Conservation (phyloP, 2,113 vertebrate genomes). For the Ptilonorhynchus violaceus region DNA sequence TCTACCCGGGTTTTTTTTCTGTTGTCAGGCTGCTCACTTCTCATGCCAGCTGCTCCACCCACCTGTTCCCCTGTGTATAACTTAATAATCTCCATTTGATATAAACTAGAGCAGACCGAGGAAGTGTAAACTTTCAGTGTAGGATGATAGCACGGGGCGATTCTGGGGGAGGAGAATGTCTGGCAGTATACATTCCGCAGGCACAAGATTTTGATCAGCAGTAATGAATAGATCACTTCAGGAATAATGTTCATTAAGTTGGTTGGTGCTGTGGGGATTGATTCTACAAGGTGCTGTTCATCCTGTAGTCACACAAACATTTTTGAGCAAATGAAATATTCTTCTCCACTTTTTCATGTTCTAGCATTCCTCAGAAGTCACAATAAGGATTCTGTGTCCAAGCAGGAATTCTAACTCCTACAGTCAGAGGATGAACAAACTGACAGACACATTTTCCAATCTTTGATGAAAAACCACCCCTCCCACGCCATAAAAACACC, state of each 20-base stretch:
- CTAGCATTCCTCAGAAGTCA: neutral
- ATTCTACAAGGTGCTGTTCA: conserved; percentile 3
- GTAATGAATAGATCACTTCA: conserved; percentile 11
- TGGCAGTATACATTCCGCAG: conserved; percentile 42
- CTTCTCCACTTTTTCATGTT: neutral
- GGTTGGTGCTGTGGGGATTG: neutral
- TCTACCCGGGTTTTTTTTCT: conserved; percentile 53
- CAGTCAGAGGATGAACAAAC: neutral
- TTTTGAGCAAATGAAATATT: neutral
- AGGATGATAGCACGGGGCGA: conserved; percentile 36
- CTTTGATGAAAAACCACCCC: neutral
- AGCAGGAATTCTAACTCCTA: neutral
- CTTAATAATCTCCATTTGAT: conserved; percentile 68
- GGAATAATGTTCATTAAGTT: neutral
- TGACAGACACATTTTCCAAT: neutral
- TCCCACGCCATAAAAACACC: neutral
- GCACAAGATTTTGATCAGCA: conserved; percentile 20
- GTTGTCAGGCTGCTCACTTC: conserved; percentile 76
- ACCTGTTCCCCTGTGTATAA: conserved; percentile 70
- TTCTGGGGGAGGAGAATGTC: conserved; percentile 49
- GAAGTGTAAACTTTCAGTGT: conserved; percentile 55
- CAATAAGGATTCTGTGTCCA: neutral
- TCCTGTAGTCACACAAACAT: neutral
- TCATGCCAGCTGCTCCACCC: conserved; percentile 74
- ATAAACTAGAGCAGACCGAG: conserved; percentile 63